Evolutionary conservation across 2,888 invertebrate genomes (phyloP), one percentile per base, ranked within the genome.

Genomic region (Mythimna lalbum): DNA sequence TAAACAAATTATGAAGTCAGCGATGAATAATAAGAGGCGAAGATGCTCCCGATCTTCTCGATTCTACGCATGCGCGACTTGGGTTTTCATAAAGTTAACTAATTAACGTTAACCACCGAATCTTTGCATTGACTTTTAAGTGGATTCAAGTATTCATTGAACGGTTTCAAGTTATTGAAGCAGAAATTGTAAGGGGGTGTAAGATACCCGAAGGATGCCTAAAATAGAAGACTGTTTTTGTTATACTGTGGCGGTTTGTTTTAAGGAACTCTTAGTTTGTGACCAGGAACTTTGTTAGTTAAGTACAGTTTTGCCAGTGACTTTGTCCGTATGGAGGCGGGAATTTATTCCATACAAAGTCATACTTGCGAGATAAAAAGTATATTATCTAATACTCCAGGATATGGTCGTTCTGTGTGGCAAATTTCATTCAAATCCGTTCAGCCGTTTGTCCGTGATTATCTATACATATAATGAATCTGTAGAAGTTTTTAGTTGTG

Each of bases 91-190:
- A 50, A 79, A 81, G 52, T 81, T 81, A 50, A 65, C 53, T 72
- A 77, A 81, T 79, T 77, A 79, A 68, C 31, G 63, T 53, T 62
- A 78, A 67, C 63, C 78, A 62, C 64, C 53, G 21, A 72, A 79
- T 68, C 55, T 81, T 81, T 62, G 49, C 49, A 77, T 78, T 78
- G 65, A 81, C 65, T 78, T 77, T 81, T 60, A 71, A 77, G 49
- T 67, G 69, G 76, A 70, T 77, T 80, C 57, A 59, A 81, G 77
- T 69, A 60, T 70, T 77, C 62, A 81, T 78, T 81, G 63, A 66
- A 50, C 77, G 43, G 61, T 64, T 69, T 49, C 17, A 49, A 39
- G 57, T 76, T 69, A 65, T 64, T 80, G 31, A 17, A 50, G 72
- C n/a, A 36, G 70, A 59, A 36, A 53, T 69, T 75, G 5, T 43